These are phyloP conservation scores for Hydropsyche betteni DNA, from an alignment of 2,888 invertebrate species.

Conservation along the genomic window DNA sequence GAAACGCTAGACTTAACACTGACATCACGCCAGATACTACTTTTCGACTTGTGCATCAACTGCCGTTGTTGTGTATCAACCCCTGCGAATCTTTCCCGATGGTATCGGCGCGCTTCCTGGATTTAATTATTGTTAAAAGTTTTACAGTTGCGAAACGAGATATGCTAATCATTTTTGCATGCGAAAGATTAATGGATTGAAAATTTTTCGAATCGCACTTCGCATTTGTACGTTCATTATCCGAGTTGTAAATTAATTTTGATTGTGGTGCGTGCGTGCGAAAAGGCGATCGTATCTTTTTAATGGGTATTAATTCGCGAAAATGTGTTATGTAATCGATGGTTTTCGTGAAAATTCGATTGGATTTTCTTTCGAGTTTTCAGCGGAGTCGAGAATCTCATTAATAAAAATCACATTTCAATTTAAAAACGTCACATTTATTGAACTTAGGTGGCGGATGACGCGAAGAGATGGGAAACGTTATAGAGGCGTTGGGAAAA, in stretches of 20 bases:
- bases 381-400: slow-evolving; percentile 42
- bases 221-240: not conserved
- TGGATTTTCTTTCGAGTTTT: slow-evolving; percentile 8
- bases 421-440: slow-evolving; percentile 46
- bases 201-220: slow-evolving; percentile 2
- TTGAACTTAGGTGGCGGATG: slow-evolving; percentile 33
- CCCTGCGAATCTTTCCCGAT: slow-evolving; percentile 11
- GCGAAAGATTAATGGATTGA: slow-evolving; percentile 16
- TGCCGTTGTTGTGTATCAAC: not conserved
- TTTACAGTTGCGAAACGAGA: slow-evolving; percentile 28
- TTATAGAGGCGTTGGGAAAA: slow-evolving; percentile 26
- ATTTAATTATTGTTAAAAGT: slow-evolving; percentile 26
- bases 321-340: not conserved
- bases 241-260: not conserved
- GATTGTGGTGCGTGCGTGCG: not conserved
- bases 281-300: not conserved
- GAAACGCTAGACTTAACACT: slow-evolving; percentile 33
- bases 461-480: slow-evolving; percentile 26
- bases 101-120: slow-evolving; percentile 4
- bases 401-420: slow-evolving; percentile 45
- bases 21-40: slow-evolving; percentile 28
- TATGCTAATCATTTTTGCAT: slow-evolving; percentile 15
- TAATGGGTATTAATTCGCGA: too few relatives aligned
- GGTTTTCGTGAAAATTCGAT: not conserved
- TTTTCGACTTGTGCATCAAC: not conserved